Evolutionary conservation across 2,888 invertebrate species (phyloP), one percentile per base, ranked within the genome.

Genomic region (Xestia xanthographa): DNA sequence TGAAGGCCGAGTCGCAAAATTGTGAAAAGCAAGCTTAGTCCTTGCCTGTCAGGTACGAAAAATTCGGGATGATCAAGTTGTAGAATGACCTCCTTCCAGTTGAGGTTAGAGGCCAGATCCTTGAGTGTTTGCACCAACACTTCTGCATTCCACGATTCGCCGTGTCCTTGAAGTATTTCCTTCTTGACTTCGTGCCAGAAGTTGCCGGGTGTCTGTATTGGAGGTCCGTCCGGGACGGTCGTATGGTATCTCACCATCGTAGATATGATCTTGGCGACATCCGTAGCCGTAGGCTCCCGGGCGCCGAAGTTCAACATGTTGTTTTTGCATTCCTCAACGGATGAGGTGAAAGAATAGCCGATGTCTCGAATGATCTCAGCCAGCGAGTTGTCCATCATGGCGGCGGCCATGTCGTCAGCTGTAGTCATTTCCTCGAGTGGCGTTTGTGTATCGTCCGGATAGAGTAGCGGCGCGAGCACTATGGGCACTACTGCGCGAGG

Each of bases 51-150:
- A 89, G 98, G 98, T 14, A 99, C 97, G 41, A 98, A 93, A 92
- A 99, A 99, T 88, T 99, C 99, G 5, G 98, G 97, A 93, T 99
- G 98, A 93, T 99, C 99, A 58, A 99, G 95, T 94, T 99, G 99
- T 81, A 98, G 95, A 85, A 99, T 98, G 0, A 99, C 99, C 91
- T 99, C 99, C 91, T 98, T 98, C 99, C 99, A 99, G 88, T 98
- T 98, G 79, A 99, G 95, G 90, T 97, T 98, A 2, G 98, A 98
- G 85, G 98, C 98, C 84, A 98, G 96, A 92, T 99, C 99, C 93
- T 99, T 98, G 43, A 99, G 95, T n/a, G 98, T 98, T 92, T 98
- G 98, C 60, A 99, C 98, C 92, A 99, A 99, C 73, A 99, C 97
- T 91, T 99, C 99, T 20, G 99, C 97, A 93, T 99, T 99, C 99